These are phyloP conservation scores for Echeneis naucrates DNA, from an alignment of 2,797 vertebrate species.

Conservation along the genomic window DNA sequence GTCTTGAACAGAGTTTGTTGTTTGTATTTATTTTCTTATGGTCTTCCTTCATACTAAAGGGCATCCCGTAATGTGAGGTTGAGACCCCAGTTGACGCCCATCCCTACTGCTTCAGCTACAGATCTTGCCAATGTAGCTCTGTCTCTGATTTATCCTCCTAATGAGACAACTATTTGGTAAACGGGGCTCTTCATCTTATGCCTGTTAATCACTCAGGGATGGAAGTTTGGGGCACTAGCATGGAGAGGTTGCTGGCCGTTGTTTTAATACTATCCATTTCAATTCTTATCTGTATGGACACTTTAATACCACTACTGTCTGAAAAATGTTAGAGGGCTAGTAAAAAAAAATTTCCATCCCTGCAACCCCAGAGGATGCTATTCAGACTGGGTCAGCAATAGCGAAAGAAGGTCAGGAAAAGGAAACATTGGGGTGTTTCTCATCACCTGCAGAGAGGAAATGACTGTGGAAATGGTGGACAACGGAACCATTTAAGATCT, in stretches of 20 bases:
- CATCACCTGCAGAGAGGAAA: slow-evolving; percentile 8
- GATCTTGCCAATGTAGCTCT: slow-evolving; percentile 21
- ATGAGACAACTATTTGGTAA: slow-evolving; percentile 37
- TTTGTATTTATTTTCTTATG: slow-evolving; percentile 73
- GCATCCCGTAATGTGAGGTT: slow-evolving; percentile 83
- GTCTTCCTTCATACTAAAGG: slow-evolving; percentile 83
- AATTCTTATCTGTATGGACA: slow-evolving; percentile 37
- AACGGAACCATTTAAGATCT: not conserved
- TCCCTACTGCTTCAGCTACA: slow-evolving; percentile 68
- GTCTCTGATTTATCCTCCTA: slow-evolving; percentile 14
- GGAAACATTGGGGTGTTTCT: slow-evolving; percentile 14
- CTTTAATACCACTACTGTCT: slow-evolving; percentile 37
- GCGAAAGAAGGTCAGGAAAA: slow-evolving; percentile 10
- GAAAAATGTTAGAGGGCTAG: slow-evolving; percentile 44
- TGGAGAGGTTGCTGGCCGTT: slow-evolving; percentile 38
- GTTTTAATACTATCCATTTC: slow-evolving; percentile 34
- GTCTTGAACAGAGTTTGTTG: slow-evolving; percentile 75
- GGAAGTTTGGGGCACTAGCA: slow-evolving; percentile 62
- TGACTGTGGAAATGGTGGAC: not conserved
- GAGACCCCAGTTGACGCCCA: slow-evolving; percentile 69
- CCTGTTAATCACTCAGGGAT: slow-evolving; percentile 72
- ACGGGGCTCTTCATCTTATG: slow-evolving; percentile 50
- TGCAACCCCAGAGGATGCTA: slow-evolving; percentile 43
- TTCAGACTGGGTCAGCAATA: slow-evolving; percentile 28
- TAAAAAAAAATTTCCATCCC: slow-evolving; percentile 68